A percentile compares a stretch with the other conserved stretches of the same genome.
These are phyloP conservation scores for Folsomia candida DNA, from an alignment of 2,888 invertebrate genomes.

Conservation along the genomic window DNA sequence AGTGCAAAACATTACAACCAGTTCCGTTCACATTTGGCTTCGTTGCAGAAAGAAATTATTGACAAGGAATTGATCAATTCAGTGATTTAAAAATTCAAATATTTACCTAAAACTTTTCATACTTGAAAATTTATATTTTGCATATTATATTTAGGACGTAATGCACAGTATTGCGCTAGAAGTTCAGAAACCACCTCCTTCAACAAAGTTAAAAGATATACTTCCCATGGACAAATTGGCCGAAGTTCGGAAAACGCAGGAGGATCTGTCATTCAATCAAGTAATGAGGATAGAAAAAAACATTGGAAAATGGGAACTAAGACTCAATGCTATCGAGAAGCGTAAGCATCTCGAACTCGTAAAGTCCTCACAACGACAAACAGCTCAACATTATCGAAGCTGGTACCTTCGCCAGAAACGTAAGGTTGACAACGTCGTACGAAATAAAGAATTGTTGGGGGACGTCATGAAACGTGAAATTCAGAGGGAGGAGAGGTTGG, in stretches of 20 bases:
- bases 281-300: not conserved
- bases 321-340: not conserved
- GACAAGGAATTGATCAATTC: too few relatives aligned
- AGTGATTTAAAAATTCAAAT: too few relatives aligned
- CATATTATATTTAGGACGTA: not conserved
- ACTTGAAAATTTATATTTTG: too few relatives aligned
- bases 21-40: constrained; percentile 20
- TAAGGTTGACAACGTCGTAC: not conserved
- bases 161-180: not conserved
- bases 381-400: too few relatives aligned
- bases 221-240: not conserved
- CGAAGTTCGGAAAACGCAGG: not conserved
- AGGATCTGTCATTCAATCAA: not conserved
- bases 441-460: not conserved
- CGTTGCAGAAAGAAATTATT: constrained; percentile 21
- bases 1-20: constrained; percentile 23
- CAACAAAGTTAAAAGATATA: not conserved
- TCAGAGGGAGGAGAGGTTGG: not conserved
- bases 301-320: not conserved
- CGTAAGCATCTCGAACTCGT: not conserved
- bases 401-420: not conserved
- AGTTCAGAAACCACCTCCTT: not conserved
- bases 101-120: too few relatives aligned
- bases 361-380: not conserved
- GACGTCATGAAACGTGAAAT: not conserved